Evolutionary conservation across 2,797 vertebrate genomes (phyloP).

Genomic region (Agapornis canus): DNA sequence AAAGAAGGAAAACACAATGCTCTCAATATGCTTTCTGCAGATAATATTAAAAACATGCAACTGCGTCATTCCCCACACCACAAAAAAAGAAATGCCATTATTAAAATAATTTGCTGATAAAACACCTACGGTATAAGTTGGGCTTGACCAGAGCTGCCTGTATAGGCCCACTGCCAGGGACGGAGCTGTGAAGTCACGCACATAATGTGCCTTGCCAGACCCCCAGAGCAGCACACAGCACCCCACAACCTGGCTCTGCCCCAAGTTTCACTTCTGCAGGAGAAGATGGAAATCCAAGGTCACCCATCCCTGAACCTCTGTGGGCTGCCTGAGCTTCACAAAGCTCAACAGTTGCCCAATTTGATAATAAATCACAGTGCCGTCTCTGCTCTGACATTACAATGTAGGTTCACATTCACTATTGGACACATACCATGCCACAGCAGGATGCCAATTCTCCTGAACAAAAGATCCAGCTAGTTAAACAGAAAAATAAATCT

Average conservation of each 20-base stretch:
- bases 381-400: neutral
- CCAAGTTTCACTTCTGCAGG: neutral
- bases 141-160: neutral
- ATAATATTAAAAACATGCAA: neutral
- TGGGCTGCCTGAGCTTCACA: neutral
- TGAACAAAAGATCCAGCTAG: conserved; percentile 22
- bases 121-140: neutral
- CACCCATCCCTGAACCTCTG: neutral
- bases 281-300: neutral
- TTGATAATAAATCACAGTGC: neutral
- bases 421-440: neutral
- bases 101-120: neutral
- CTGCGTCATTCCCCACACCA: fast-evolving
- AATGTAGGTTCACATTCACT: neutral
- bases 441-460: conserved; percentile 39
- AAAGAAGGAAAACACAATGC: neutral
- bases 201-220: fast-evolving
- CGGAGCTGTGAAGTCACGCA: fast-evolving
- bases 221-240: neutral
- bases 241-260: neutral
- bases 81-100: neutral
- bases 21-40: fast-evolving
- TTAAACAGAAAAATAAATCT: conserved; percentile 52
- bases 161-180: neutral
- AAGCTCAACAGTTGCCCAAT: neutral